phyloP scores from a whole-genome alignment of 2,797 vertebrate genomes.

The Dromococcyx pavoninus region DNA sequence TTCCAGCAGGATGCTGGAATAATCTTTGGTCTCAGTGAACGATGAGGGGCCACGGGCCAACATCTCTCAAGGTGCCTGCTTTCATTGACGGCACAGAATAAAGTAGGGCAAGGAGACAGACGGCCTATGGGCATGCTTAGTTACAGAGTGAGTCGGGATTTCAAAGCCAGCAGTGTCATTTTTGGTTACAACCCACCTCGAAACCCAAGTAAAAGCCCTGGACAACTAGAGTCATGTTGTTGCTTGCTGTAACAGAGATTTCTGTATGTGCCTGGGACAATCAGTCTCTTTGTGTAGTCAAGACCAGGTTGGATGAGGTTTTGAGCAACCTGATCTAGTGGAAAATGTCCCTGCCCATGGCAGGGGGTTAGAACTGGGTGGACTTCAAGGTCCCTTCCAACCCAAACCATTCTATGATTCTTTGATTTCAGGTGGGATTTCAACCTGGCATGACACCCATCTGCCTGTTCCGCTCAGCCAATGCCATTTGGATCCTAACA shows the following conservation, averaged over 20 bases:
- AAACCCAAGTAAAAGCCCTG: not conserved
- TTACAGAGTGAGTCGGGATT: not conserved
- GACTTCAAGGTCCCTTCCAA: too few species aligned
- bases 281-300: not conserved
- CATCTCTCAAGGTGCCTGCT: not conserved
- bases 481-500: not conserved
- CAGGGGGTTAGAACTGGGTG: too few species aligned
- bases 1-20: not conserved
- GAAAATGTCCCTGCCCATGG: too few species aligned
- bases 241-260: not conserved
- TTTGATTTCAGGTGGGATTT: not conserved
- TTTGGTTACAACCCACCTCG: not conserved
- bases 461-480: not conserved
- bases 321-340: too few species aligned
- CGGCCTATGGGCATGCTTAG: not conserved
- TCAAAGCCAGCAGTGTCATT: not conserved
- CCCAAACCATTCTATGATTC: too few species aligned
- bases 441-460: fast-evolving
- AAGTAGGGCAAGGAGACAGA: not conserved
- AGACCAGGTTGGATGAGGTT: too few species aligned
- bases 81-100: not conserved
- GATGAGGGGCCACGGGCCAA: not conserved
- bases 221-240: not conserved
- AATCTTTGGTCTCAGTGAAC: not conserved
- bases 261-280: not conserved